These are phyloP conservation scores for Thaumetopoea pityocampa DNA, from an alignment of 1,140 invertebrate genomes.

Conservation along the genomic window DNA sequence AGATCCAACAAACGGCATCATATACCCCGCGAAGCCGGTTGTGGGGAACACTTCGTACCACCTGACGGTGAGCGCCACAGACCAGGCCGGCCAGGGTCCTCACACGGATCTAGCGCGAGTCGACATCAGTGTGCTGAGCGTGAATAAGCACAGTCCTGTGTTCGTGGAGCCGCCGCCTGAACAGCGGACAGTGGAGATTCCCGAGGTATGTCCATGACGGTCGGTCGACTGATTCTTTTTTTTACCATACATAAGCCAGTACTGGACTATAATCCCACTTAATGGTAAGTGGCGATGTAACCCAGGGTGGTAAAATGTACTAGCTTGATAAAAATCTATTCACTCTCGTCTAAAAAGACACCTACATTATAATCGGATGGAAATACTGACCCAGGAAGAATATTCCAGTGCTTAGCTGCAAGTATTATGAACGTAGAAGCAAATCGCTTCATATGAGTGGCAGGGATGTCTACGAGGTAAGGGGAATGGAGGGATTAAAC, in stretches of 20 bases:
- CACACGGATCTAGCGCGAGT: conserved; percentile 83
- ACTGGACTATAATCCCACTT: not conserved
- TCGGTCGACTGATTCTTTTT: not conserved
- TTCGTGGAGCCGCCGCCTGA: conserved; percentile 87
- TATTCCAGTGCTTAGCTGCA: too few relatives aligned
- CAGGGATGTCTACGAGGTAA: too few relatives aligned
- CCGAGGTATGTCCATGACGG: conserved; percentile 78
- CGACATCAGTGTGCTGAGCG: conserved; percentile 85
- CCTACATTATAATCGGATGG: too few relatives aligned
- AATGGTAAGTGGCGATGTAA: too few relatives aligned
- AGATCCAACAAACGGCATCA: conserved; percentile 84
- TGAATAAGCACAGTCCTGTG: conserved; percentile 90
- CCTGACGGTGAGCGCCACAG: conserved; percentile 84
- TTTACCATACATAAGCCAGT: not conserved
- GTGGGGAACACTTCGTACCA: conserved; percentile 79
- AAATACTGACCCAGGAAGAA: too few relatives aligned
- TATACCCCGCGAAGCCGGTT: conserved; percentile 85
- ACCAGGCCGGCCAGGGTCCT: conserved; percentile 81
- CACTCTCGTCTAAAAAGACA: too few relatives aligned
- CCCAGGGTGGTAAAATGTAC: too few relatives aligned
- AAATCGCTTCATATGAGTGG: too few relatives aligned
- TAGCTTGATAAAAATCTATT: too few relatives aligned
- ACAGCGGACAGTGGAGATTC: conserved; percentile 86
- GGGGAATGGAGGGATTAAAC: too few relatives aligned
- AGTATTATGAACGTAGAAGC: too few relatives aligned